Base-by-base conservation (phyloP, 2,888 invertebrate genomes). In the Drosophila anomalata region DNA sequence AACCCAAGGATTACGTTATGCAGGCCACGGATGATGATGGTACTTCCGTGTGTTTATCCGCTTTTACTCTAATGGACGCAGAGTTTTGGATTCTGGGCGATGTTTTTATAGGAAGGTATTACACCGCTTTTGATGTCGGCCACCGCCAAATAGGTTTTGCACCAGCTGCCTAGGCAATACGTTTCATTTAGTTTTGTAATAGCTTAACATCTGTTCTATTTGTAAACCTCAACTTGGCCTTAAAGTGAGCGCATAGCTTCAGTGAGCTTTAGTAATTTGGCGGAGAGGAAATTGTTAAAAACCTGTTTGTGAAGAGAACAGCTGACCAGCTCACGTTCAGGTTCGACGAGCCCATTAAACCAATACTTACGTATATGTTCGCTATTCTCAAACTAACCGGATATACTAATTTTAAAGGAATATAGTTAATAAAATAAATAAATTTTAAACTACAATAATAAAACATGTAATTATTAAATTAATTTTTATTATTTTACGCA, bases 71-170 rank as follows among this genome's bases (percentile, higher is more conserved):
- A 12, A 66, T 67, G 67, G 57, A 74, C 5, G 41, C 74, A 1
- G 59, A 67, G 17, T 93, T 98, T 82, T 69, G 72, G 72, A 69
- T 69, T 12, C 93, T 98, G 75, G 98, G 98, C 65, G 98, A 98
- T 92, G 96, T 98, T 75, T 98, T 98, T 92, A 97, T 98, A 90
- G 98, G 98, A 57, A 95, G 94, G 88, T 98, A 94, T 93, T 98
- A 98, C 93, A 97, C 98, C 0, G 96, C 97, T 93, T 98, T 98
- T 92, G 98, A 98, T 93, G 92, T 96, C 90, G 95, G 94, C 74
- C 96, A 96, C 89, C 93, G 94, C 87, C 94, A 96, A 55, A 93
- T 98, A 86, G 98, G 98, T 66, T 97, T 98, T 92, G 97, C 98
- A 1, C 55, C 59, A 20, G 66, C 69, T 1, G 51, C 57, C 6